Evolutionary conservation across 2,888 invertebrate genomes (phyloP).

Genomic region (Clepsis dumicolana): DNA sequence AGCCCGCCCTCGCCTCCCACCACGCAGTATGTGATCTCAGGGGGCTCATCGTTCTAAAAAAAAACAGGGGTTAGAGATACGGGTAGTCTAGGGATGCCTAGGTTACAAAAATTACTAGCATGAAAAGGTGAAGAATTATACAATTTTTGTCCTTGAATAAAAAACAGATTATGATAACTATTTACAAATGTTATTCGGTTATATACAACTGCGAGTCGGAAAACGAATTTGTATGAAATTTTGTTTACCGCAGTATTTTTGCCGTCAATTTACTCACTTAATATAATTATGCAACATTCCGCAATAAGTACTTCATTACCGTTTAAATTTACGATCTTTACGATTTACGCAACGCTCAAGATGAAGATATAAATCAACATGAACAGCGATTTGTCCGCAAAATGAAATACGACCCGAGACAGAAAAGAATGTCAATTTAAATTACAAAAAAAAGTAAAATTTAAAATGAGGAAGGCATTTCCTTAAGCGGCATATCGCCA

Average conservation of each 20-base stretch:
- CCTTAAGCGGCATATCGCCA: slow-evolving; percentile 58
- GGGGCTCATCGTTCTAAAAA: slow-evolving; percentile 96
- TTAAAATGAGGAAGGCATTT: slow-evolving; percentile 59
- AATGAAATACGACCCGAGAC: slow-evolving; percentile 38
- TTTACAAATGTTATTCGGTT: too few relatives aligned
- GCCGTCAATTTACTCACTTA: neutral
- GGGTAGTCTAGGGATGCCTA: too few relatives aligned
- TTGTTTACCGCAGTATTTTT: neutral
- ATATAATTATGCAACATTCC: slow-evolving; percentile 22
- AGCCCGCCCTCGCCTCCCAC: slow-evolving; percentile 95
- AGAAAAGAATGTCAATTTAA: slow-evolving; percentile 49
- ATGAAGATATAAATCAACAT: slow-evolving; percentile 41
- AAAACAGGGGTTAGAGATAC: slow-evolving; percentile 25
- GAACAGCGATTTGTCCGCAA: slow-evolving; percentile 36
- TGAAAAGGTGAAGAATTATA: neutral
- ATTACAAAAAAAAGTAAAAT: slow-evolving; percentile 47
- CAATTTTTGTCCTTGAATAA: neutral
- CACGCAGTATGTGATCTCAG: slow-evolving; percentile 97
- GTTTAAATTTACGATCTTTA: slow-evolving; percentile 32
- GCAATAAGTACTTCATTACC: slow-evolving; percentile 24
- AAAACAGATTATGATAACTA: too few relatives aligned
- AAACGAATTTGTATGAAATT: neutral
- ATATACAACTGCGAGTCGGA: neutral
- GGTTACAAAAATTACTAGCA: too few relatives aligned
- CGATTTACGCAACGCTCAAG: slow-evolving; percentile 33